These are phyloP conservation scores for Arnoldichthys spilopterus DNA, from an alignment of 2,797 vertebrate species.

Conservation along the genomic window DNA sequence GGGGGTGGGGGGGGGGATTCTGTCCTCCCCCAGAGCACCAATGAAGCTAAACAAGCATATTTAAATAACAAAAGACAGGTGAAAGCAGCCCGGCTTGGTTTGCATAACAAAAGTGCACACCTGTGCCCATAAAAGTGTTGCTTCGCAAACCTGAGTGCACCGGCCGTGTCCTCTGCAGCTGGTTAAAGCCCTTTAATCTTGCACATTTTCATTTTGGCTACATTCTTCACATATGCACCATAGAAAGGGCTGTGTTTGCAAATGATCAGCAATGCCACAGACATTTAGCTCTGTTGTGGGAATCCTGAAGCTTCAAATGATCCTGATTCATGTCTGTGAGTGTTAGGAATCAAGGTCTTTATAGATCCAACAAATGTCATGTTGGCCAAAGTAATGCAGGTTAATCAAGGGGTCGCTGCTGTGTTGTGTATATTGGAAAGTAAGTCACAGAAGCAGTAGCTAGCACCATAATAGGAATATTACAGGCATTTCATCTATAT, in stretches of 20 bases:
- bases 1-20: too few species aligned
- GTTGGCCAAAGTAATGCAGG: background rate
- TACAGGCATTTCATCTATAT: background rate
- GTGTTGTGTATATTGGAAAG: background rate
- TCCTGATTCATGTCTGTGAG: too few species aligned
- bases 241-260: background rate
- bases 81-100: conserved; percentile 27
- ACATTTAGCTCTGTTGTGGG: too few species aligned
- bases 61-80: conserved; percentile 48
- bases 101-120: conserved; percentile 41
- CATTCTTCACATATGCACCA: background rate
- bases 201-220: background rate
- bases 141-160: background rate
- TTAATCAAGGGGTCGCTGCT: background rate
- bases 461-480: background rate
- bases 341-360: background rate
- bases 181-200: background rate
- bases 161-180: background rate
- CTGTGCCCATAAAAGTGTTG: conserved; percentile 21
- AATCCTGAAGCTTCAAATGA: background rate
- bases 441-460: background rate
- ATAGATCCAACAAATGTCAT: background rate
- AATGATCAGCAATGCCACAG: background rate
- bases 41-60: conserved; percentile 7
- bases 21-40: background rate